Base-by-base conservation (phyloP, 2,888 invertebrate genomes). In the Caenorhabditis panamensis region DNA sequence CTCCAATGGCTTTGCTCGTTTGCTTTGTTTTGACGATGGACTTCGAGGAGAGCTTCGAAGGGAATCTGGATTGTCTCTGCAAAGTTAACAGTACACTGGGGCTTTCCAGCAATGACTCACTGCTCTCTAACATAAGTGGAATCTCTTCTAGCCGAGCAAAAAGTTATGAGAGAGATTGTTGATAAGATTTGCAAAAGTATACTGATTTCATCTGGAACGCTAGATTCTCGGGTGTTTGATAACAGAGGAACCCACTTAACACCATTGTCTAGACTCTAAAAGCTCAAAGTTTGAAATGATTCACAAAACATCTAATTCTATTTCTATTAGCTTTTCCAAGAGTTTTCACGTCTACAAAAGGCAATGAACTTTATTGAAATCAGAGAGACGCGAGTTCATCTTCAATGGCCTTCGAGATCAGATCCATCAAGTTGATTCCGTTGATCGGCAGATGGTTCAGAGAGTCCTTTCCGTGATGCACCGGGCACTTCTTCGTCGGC, bases 341-440 rank as follows among this genome's bases (percentile, higher is more conserved):
- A 18, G 20, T 18, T 18, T 8, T 20, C 41, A 61, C 41, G 9
- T 44, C 26, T 28, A 16, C 9, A 63, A 51, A 67, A 18, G 0
- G 16, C 41, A 47, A 67, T 28, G 26, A 51, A 59, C 20, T 51
- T 51, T 53, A 54, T 36, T 22, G 18, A 68, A 59, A 28, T 66
- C 16, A 66, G 44, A 66, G 36, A 22, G 51, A 63, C 26, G 59
- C 49, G 18, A 59, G 62, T 31, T 79, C 79, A 16, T 79, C 58
- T 26, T 79, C 54, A 18, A 79, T 56, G 18, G 63, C 67, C 20
- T 68, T 66, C n/a, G 72, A 56, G 28, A 79, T 79, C 8, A 79
- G 24, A 11, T 79, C 72, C 79, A 79, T 67, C 49, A 79, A 31
- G 56, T 79, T 63, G 36, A 72, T 71, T 26, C 72, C 72, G 56